Evolutionary conservation across 2,888 invertebrate genomes (phyloP).

Genomic region (Incurvaria masculella): DNA sequence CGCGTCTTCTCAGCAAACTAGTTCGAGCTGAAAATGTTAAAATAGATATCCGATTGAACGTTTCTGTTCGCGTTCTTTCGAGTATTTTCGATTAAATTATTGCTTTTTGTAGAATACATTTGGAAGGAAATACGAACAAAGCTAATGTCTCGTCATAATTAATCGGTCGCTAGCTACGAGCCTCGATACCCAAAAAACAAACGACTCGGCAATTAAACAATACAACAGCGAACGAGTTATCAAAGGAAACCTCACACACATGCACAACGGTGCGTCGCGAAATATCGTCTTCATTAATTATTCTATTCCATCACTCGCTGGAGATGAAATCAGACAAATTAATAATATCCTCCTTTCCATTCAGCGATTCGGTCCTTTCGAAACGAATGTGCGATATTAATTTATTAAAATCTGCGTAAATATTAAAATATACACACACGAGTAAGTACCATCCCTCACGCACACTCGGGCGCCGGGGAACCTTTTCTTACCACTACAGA

Average conservation of each 20-base stretch:
- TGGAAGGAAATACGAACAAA: no score
- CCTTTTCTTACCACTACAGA: not conserved
- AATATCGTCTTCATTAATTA: slow-evolving; percentile 34
- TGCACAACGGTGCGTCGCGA: slow-evolving; percentile 14
- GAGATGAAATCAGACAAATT: slow-evolving; percentile 24
- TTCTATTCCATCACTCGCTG: slow-evolving; percentile 31
- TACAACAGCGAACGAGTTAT: slow-evolving; percentile 25
- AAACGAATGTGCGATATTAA: slow-evolving; percentile 11
- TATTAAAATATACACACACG: slow-evolving; percentile 2
- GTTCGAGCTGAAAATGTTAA: not conserved
- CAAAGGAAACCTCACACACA: slow-evolving; percentile 34
- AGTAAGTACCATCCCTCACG: not conserved
- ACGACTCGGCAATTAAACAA: slow-evolving; percentile 29
- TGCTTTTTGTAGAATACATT: no score
- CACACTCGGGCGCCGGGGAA: not conserved
- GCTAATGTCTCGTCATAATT: no score
- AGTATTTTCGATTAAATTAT: no score
- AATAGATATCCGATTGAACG: not conserved
- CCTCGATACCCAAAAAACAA: slow-evolving; percentile 33
- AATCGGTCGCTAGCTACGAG: not conserved
- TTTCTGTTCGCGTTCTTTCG: not conserved
- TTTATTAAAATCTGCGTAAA: slow-evolving; percentile 13
- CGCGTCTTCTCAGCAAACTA: not conserved
- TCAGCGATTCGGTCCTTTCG: slow-evolving; percentile 7
- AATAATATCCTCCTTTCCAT: slow-evolving; percentile 9